Percentiles rank a stretch among this genome's conserved stretches.
Evolutionary conservation across 2,888 invertebrate genomes (phyloP).

Genomic region (Allolobophora icterica): DNA sequence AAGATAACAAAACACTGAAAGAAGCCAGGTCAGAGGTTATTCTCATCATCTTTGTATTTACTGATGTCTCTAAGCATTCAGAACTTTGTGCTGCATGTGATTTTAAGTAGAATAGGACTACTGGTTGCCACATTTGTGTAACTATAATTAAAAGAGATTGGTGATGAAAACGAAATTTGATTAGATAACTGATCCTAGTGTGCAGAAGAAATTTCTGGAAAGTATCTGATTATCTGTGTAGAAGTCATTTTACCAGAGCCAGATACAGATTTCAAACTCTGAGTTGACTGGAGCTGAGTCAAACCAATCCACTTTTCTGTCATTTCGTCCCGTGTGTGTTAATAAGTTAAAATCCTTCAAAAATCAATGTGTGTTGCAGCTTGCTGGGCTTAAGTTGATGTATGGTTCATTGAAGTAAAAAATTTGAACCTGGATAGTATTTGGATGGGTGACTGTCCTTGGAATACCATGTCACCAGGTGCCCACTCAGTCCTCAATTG

Average conservation of each 20-base stretch:
- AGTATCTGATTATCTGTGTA: too few species aligned
- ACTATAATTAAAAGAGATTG: background rate
- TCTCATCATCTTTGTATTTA: background rate
- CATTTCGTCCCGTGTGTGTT: background rate
- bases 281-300: background rate
- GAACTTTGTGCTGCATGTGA: background rate
- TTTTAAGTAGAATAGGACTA: background rate
- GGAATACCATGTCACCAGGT: too few species aligned
- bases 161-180: too few species aligned
- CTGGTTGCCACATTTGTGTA: background rate
- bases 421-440: too few species aligned
- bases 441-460: too few species aligned
- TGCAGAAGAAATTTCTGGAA: background rate
- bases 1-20: conserved; percentile 29
- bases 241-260: background rate
- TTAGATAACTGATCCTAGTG: too few species aligned
- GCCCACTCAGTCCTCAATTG: too few species aligned
- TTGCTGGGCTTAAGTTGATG: background rate
- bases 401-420: background rate
- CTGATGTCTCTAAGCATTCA: background rate
- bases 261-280: background rate
- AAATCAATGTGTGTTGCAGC: background rate
- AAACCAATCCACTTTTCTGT: background rate
- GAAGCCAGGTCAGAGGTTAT: conserved; percentile 28
- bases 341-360: too few species aligned